These are phyloP conservation scores for Fabriciana adippe DNA, from an alignment of 2,888 invertebrate species.

Conservation along the genomic window DNA sequence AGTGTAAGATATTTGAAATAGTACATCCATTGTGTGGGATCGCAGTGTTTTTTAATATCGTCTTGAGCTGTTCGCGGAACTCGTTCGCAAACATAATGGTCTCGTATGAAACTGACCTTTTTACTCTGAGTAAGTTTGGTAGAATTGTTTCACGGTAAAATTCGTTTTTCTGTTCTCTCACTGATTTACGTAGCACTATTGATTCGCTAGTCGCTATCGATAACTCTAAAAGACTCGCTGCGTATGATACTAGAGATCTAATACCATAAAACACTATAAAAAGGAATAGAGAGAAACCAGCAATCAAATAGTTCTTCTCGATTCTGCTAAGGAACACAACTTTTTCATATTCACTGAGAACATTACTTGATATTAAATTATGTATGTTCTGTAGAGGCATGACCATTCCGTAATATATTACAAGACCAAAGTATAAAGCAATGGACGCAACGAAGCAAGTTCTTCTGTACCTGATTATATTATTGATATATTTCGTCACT, in stretches of 20 bases:
- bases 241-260: constrained; percentile 54
- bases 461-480: constrained; percentile 45
- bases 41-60: constrained; percentile 52
- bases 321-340: constrained; percentile 52
- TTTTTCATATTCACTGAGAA: constrained; percentile 54
- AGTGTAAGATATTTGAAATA: constrained; percentile 51
- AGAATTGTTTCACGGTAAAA: constrained; percentile 48
- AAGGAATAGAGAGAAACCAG: constrained; percentile 70
- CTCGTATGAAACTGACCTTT: constrained; percentile 67
- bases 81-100: constrained; percentile 62
- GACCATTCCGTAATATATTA: constrained; percentile 66
- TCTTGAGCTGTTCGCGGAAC: constrained; percentile 58
- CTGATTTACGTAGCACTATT: constrained; percentile 30
- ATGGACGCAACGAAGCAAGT: constrained; percentile 45
- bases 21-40: constrained; percentile 46
- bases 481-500: constrained; percentile 50
- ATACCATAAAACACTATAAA: constrained; percentile 62
- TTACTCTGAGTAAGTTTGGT: constrained; percentile 58
- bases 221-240: constrained; percentile 53
- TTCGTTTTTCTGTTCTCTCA: constrained; percentile 33
- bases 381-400: constrained; percentile 58
- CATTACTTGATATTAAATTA: constrained; percentile 49
- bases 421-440: constrained; percentile 52
- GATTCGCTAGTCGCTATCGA: constrained; percentile 45
- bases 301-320: constrained; percentile 65